Percentiles rank a stretch among this genome's conserved stretches.
Evolutionary conservation across 2,113 vertebrate genomes (phyloP).

Genomic region (Corapipo altera): DNA sequence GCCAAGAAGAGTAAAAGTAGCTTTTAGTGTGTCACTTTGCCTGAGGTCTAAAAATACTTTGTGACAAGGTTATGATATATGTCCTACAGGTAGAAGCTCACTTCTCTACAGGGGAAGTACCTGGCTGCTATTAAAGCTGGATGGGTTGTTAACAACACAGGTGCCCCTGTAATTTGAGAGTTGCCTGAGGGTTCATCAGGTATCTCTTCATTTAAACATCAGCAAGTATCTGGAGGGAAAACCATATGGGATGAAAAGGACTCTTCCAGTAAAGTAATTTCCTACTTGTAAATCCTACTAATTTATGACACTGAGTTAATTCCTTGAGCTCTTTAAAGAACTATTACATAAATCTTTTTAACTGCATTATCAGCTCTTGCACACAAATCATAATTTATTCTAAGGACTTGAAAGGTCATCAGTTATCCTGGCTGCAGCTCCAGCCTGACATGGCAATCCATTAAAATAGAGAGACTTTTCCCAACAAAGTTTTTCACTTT

Average conservation of each 20-base stretch:
- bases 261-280: slow-evolving; percentile 38
- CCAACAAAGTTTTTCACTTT: slow-evolving; percentile 31
- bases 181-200: slow-evolving; percentile 12
- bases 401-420: slow-evolving; percentile 68
- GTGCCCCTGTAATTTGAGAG: slow-evolving; percentile 21
- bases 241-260: slow-evolving; percentile 38
- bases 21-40: slow-evolving; percentile 11
- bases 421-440: slow-evolving; percentile 48
- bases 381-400: slow-evolving; percentile 69
- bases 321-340: slow-evolving; percentile 60
- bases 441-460: slow-evolving; percentile 18
- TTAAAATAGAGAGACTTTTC: slow-evolving; percentile 29
- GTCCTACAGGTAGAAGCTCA: slow-evolving; percentile 1
- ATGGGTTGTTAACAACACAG: slow-evolving; percentile 14
- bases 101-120: neutral
- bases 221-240: neutral
- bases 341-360: slow-evolving; percentile 74
- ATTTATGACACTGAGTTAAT: slow-evolving; percentile 67
- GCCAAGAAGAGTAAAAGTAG: slow-evolving; percentile 5
- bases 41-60: slow-evolving; percentile 22
- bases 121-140: slow-evolving; percentile 6
- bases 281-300: slow-evolving; percentile 55
- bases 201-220: slow-evolving; percentile 30
- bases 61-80: slow-evolving; percentile 23
- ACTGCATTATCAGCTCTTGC: slow-evolving; percentile 65